phyloP scores from a whole-genome alignment of 30 jellyfish, hydroid and myxozoan species.

The Calvadosia cruxmelitensis region DNA sequence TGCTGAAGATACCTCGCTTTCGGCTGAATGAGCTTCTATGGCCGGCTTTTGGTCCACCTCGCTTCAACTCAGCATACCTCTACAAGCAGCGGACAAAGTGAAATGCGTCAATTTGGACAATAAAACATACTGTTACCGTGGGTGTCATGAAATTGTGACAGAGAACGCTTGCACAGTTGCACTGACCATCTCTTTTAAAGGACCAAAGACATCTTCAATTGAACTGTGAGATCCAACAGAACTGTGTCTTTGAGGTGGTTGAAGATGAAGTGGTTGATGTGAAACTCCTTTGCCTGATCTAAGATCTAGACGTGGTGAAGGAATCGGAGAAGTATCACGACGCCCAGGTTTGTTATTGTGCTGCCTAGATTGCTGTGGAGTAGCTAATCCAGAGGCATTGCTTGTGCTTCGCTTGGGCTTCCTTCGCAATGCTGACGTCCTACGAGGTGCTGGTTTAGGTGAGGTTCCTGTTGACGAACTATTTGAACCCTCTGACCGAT shows the following conservation, averaged over 20 bases:
- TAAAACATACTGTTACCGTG: no score
- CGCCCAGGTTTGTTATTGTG: no score
- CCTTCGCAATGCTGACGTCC: neutral
- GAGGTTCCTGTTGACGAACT: neutral
- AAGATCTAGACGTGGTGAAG: neutral
- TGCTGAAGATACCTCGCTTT: constrained; percentile 4
- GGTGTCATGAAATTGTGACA: no score
- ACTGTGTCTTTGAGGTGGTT: neutral
- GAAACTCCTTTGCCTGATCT: neutral
- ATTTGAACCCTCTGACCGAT: neutral
- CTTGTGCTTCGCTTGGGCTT: neutral
- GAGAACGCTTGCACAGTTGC: no score
- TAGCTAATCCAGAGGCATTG: neutral
- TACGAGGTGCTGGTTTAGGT: neutral
- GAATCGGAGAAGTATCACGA: neutral
- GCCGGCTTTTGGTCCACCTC: no score
- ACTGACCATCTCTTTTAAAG: neutral
- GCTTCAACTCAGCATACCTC: no score
- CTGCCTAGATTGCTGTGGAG: neutral
- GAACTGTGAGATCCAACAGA: neutral
- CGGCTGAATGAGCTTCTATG: neutral
- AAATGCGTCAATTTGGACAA: no score
- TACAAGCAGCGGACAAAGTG: no score
- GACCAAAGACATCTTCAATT: neutral
- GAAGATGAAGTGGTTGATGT: neutral